phyloP scores from a whole-genome alignment of 2,797 vertebrate genomes.

The Gambelia wislizenii region DNA sequence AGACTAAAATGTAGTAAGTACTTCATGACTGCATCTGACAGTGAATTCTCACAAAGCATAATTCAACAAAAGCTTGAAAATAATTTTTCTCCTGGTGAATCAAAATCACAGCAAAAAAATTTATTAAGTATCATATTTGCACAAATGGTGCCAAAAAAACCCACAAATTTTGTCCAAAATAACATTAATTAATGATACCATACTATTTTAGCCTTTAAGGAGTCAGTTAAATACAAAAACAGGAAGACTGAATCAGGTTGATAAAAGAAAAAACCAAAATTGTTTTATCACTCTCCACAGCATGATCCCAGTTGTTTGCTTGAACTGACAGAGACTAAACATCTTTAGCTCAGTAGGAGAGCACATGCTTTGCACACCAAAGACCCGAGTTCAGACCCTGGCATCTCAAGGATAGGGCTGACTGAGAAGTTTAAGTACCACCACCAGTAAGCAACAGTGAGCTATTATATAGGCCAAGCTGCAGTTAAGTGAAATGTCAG shows the following conservation, averaged over 20 bases:
- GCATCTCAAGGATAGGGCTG: neutral
- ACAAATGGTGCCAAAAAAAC: neutral
- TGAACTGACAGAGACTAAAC: neutral
- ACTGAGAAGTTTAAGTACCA: neutral
- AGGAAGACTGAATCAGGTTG: neutral
- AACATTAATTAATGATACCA: neutral
- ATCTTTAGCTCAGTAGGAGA: neutral
- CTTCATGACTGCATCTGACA: neutral
- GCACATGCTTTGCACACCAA: neutral
- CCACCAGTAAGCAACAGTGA: too few relatives aligned
- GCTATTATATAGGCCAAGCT: neutral
- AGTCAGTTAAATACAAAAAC: neutral
- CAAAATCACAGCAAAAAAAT: neutral
- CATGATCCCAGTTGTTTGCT: neutral
- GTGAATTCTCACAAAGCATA: neutral
- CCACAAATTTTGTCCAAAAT: conserved; percentile 3
- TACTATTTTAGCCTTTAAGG: neutral
- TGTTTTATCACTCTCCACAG: neutral
- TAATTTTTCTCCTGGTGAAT: neutral
- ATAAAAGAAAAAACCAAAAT: neutral
- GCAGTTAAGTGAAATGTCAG: neutral
- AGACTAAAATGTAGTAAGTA: neutral
- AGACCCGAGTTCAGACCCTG: neutral
- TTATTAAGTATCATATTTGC: neutral
- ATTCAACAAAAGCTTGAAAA: neutral